These are phyloP conservation scores for Apis laboriosa DNA, from an alignment of 1,140 invertebrate species.

Conservation along the genomic window DNA sequence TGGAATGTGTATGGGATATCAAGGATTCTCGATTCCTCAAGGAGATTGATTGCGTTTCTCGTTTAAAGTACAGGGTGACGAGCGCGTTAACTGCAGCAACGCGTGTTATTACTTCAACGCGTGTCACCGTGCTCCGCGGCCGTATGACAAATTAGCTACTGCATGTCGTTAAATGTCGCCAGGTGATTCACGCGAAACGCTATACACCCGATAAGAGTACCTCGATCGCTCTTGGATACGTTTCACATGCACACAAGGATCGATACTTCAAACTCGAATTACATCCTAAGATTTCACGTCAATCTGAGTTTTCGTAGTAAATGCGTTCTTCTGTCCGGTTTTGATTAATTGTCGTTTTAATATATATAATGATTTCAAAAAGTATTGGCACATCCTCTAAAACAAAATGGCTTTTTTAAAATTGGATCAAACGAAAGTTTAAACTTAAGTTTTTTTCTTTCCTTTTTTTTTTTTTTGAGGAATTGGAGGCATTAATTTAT, in stretches of 20 bases:
- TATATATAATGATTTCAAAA: too few relatives aligned
- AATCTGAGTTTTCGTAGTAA: neutral
- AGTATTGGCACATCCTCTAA: too few relatives aligned
- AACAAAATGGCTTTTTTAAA: too few relatives aligned
- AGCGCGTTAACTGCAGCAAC: conserved; percentile 47
- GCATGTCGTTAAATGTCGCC: conserved; percentile 62
- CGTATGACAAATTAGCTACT: conserved; percentile 66
- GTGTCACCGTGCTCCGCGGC: conserved; percentile 52
- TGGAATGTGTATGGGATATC: neutral
- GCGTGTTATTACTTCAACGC: conserved; percentile 63
- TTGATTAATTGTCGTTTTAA: neutral
- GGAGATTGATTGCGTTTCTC: conserved; percentile 52
- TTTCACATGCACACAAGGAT: conserved; percentile 34
- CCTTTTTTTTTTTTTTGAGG: too few relatives aligned
- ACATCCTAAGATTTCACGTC: conserved; percentile 14
- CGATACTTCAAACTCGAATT: conserved; percentile 47
- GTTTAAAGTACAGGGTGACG: conserved; percentile 43
- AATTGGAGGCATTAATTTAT: too few relatives aligned
- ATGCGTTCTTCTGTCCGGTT: too few relatives aligned
- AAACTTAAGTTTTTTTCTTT: too few relatives aligned
- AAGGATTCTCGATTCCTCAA: conserved; percentile 25
- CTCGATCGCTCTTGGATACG: conserved; percentile 48
- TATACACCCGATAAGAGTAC: conserved; percentile 59
- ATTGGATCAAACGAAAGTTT: too few relatives aligned
- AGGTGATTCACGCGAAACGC: conserved; percentile 65